These are phyloP conservation scores for Sminthopsis crassicaudata DNA, from an alignment of 2,113 vertebrate species.

Conservation along the genomic window DNA sequence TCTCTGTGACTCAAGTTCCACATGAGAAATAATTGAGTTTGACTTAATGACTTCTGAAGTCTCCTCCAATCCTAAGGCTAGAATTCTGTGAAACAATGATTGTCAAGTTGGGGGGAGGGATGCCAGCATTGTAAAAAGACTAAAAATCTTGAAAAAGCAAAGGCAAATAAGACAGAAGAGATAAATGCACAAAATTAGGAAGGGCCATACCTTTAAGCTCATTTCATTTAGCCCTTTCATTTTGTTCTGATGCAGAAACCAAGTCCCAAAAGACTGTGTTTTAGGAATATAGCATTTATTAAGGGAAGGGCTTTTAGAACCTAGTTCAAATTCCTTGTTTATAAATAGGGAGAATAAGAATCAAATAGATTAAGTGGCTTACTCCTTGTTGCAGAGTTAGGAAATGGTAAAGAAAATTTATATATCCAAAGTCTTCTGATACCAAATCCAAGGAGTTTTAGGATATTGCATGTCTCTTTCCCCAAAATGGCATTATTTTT, in stretches of 20 bases:
- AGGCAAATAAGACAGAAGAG: background rate
- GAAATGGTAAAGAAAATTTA: background rate
- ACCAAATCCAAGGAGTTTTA: background rate
- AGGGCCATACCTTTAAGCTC: background rate
- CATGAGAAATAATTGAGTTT: background rate
- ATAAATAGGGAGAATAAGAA: background rate
- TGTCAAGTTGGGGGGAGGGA: background rate
- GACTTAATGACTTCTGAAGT: background rate
- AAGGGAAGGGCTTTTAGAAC: background rate
- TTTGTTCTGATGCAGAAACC: background rate
- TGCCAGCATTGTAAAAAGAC: background rate
- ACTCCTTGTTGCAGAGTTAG: background rate
- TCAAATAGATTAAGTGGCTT: background rate
- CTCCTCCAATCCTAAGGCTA: background rate
- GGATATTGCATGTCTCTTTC: background rate
- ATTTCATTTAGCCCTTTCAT: background rate
- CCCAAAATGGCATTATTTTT: background rate
- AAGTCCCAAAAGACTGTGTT: background rate
- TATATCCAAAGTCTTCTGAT: background rate
- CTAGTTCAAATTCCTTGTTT: background rate
- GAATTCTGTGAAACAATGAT: background rate
- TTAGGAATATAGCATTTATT: background rate
- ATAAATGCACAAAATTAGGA: background rate
- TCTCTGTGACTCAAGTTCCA: background rate
- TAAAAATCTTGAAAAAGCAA: background rate